Conservation (phyloP, 2,888 invertebrate species). For the Disparrhopalites patrizii region DNA sequence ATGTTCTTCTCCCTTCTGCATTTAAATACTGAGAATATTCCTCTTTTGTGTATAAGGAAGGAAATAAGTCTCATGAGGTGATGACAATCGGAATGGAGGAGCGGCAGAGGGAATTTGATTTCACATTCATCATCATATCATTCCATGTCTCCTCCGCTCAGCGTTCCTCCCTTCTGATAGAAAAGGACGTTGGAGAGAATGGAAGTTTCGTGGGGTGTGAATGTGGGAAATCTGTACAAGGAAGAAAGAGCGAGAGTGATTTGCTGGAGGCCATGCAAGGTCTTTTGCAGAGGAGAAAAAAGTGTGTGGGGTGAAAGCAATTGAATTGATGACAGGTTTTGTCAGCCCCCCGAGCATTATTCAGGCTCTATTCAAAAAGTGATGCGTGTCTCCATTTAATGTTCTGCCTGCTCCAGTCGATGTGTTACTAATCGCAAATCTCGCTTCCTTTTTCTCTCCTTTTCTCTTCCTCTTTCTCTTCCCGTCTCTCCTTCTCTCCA, state of each 20-base stretch:
- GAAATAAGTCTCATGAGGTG: background rate
- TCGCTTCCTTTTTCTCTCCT: too few relatives aligned
- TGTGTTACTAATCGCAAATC: background rate
- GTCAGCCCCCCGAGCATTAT: background rate
- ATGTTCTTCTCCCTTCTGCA: too few relatives aligned
- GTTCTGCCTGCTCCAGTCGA: too few relatives aligned
- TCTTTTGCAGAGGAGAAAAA: background rate
- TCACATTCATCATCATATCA: conserved; percentile 8
- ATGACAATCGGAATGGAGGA: background rate
- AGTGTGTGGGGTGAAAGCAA: background rate
- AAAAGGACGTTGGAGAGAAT: background rate
- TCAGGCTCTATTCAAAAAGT: too few relatives aligned
- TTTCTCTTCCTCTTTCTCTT: background rate
- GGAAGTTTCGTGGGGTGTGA: too few relatives aligned
- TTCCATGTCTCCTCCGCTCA: too few relatives aligned
- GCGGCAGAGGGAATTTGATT: background rate
- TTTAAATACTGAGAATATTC: too few relatives aligned
- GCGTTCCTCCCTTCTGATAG: background rate
- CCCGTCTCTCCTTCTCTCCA: background rate
- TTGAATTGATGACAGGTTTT: conserved; percentile 2
- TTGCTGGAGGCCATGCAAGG: background rate
- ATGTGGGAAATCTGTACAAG: background rate
- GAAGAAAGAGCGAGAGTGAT: background rate
- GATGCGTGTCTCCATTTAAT: too few relatives aligned
- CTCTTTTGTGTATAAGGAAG: too few relatives aligned